A percentile compares a stretch with the other conserved stretches of the same genome.
These are phyloP conservation scores for Trichechus manatus DNA, from an alignment of 2,113 vertebrate species.

Conservation along the genomic window DNA sequence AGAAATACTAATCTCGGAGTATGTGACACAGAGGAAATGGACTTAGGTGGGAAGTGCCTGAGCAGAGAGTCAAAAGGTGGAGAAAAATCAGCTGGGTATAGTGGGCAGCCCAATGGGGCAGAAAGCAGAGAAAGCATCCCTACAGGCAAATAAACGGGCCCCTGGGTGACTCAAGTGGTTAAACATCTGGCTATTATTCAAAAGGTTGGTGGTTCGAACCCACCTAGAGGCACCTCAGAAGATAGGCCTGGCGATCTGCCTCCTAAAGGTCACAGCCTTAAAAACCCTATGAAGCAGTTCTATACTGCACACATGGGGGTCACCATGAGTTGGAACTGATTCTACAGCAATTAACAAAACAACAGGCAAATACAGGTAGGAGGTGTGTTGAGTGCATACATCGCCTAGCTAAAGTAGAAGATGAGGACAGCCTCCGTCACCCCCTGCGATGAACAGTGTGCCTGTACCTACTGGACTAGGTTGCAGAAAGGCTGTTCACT, in stretches of 20 bases:
- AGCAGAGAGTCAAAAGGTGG: not conserved
- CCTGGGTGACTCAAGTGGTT: not conserved
- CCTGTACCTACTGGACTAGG: not conserved
- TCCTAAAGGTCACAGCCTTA: not conserved
- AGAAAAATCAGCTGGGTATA: rapidly evolving
- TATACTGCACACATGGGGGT: not conserved
- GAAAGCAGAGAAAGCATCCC: not conserved
- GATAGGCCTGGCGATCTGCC: not conserved
- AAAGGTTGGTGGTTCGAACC: not conserved
- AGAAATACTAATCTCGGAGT: not conserved
- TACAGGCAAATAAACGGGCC: not conserved
- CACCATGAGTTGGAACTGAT: not conserved
- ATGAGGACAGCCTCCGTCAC: not conserved
- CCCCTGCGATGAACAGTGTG: rapidly evolving
- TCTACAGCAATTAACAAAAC: not conserved
- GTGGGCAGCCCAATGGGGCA: not conserved
- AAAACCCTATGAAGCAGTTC: not conserved
- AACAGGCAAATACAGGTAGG: not conserved
- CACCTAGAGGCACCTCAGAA: not conserved
- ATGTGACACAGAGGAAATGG: not conserved
- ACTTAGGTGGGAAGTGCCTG: not conserved
- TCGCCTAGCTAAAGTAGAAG: not conserved
- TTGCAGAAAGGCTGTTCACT: not conserved
- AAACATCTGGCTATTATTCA: not conserved
- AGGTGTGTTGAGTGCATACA: rapidly evolving